These are phyloP conservation scores for Misgurnus mizolepis DNA, from an alignment of 2,113 vertebrate genomes.

Conservation along the genomic window DNA sequence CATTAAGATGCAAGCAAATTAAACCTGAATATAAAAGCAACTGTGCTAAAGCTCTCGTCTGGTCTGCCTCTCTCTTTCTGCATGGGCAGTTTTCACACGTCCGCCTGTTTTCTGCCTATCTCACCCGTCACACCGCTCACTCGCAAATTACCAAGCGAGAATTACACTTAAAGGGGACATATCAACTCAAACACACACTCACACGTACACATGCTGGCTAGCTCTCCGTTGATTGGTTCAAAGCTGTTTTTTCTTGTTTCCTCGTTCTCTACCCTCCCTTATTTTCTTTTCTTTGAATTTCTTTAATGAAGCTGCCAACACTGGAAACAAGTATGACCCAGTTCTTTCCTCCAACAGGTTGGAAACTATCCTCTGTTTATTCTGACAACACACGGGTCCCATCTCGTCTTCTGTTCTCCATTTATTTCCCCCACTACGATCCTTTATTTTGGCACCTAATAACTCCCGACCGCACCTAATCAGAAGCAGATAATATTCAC, in stretches of 20 bases:
- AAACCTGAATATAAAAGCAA: background rate
- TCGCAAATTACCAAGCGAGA: constrained; percentile 52
- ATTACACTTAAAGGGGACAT: constrained; percentile 33
- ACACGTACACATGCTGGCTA: constrained; percentile 7
- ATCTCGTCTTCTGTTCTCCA: constrained; percentile 34
- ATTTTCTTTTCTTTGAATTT: constrained; percentile 33
- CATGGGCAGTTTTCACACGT: constrained; percentile 31
- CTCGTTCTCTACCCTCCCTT: constrained; percentile 24
- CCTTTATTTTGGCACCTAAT: constrained; percentile 58
- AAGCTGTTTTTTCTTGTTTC: constrained; percentile 29
- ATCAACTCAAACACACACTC: constrained; percentile 13
- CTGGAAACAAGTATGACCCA: constrained; percentile 59
- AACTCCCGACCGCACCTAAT: constrained; percentile 63
- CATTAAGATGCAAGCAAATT: background rate
- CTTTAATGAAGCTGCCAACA: constrained; percentile 50
- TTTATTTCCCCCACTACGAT: constrained; percentile 26
- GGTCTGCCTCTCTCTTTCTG: background rate
- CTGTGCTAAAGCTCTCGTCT: background rate
- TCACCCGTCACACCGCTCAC: constrained; percentile 37
- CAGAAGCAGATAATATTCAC: constrained; percentile 70
- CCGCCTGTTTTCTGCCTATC: constrained; percentile 27
- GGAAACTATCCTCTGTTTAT: constrained; percentile 31
- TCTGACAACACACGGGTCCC: constrained; percentile 38
- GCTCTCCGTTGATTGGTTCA: constrained; percentile 37
- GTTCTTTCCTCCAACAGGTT: constrained; percentile 62